Percentiles rank a stretch among this genome's conserved stretches.
phyloP scores from a whole-genome alignment of 2,113 vertebrate genomes.

The Geothlypis trichas region DNA sequence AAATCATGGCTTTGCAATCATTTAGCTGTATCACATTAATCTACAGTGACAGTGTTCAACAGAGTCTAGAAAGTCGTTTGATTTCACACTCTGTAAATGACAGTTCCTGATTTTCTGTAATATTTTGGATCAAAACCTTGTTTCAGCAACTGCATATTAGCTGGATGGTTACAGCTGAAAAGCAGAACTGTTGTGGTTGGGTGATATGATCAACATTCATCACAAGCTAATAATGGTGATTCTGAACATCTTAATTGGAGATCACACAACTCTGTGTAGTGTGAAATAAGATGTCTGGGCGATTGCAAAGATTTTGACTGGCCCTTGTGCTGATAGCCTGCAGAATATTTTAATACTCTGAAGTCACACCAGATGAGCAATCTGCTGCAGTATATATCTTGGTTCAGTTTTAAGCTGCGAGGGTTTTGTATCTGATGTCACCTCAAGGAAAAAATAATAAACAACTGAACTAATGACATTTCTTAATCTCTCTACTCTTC shows the following conservation, averaged over 20 bases:
- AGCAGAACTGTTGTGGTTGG: not conserved
- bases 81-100: constrained; percentile 30
- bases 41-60: constrained; percentile 15
- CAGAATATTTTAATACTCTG: constrained; percentile 43
- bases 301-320: constrained; percentile 28
- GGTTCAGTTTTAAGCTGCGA: constrained; percentile 3
- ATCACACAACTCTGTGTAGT: constrained; percentile 28
- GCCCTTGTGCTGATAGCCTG: constrained; percentile 32
- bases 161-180: not conserved
- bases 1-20: not conserved
- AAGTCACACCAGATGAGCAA: constrained; percentile 32
- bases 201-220: constrained; percentile 21
- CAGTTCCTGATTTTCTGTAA: constrained; percentile 16
- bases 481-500: constrained; percentile 12
- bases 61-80: constrained; percentile 7
- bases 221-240: not conserved
- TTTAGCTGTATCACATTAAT: constrained; percentile 22
- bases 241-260: constrained; percentile 55
- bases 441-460: constrained; percentile 47
- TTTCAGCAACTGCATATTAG: constrained; percentile 4
- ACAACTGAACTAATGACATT: not conserved
- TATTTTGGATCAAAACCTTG: constrained; percentile 3
- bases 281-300: constrained; percentile 44
- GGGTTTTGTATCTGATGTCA: constrained; percentile 19
- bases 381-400: not conserved